A percentile compares a stretch with the other conserved stretches of the same genome.
phyloP scores from a whole-genome alignment of 2,888 invertebrate species.

The Synergus itoensis region DNA sequence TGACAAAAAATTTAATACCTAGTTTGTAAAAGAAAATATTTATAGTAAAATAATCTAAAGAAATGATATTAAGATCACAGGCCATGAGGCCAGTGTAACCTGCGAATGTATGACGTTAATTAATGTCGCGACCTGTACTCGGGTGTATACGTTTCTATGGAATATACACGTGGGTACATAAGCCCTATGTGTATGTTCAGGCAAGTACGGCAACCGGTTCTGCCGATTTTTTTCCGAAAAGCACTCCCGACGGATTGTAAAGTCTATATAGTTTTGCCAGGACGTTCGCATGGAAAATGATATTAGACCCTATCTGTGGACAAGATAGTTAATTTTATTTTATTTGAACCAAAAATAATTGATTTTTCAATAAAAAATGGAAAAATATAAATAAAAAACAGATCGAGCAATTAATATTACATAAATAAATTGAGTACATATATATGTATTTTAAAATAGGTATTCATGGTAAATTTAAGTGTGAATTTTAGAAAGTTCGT shows the following conservation, averaged over 20 bases:
- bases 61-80: not conserved
- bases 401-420: too few species aligned
- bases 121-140: conserved; percentile 32
- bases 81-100: not conserved
- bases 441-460: too few species aligned
- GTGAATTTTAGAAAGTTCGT: too few species aligned
- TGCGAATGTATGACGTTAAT: not conserved
- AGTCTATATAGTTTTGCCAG: conserved; percentile 51
- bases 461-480: too few species aligned
- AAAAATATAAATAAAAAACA: too few species aligned
- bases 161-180: conserved; percentile 50
- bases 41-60: not conserved
- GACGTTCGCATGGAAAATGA: not conserved
- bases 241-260: conserved; percentile 59
- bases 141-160: not conserved
- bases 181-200: conserved; percentile 43
- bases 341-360: not conserved
- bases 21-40: not conserved
- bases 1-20: too few species aligned
- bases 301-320: not conserved
- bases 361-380: not conserved
- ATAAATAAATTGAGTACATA: too few species aligned
- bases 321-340: not conserved
- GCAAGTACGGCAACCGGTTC: conserved; percentile 60
- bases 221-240: conserved; percentile 65